Evolutionary conservation across 1,140 invertebrate genomes (phyloP).

Genomic region (Ruditapes philippinarum): DNA sequence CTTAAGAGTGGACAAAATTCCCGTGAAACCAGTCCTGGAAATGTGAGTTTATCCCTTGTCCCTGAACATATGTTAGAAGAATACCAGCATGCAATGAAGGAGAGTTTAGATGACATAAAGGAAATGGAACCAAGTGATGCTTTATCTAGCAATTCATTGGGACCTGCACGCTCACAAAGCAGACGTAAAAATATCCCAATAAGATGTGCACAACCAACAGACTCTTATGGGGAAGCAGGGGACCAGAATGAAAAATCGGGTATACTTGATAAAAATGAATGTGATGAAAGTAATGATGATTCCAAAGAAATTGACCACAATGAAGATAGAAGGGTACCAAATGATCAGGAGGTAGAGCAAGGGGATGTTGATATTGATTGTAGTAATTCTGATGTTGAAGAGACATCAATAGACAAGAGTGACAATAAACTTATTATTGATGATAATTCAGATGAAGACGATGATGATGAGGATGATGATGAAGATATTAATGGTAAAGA

Average conservation of each 20-base stretch:
- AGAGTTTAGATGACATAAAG: constrained; percentile 43
- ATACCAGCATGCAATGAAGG: constrained; percentile 60
- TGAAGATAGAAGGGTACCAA: not conserved
- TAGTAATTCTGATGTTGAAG: constrained; percentile 45
- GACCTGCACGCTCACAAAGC: constrained; percentile 86
- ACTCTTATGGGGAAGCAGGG: constrained; percentile 76
- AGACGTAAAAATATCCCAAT: constrained; percentile 97
- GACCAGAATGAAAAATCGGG: constrained; percentile 82
- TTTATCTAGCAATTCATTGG: constrained; percentile 72
- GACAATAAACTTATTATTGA: constrained; percentile 56
- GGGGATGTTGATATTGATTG: constrained; percentile 52
- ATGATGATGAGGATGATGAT: constrained; percentile 66
- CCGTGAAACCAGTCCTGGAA: constrained; percentile 46
- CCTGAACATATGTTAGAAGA: constrained; percentile 57
- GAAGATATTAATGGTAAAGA: constrained; percentile 41
- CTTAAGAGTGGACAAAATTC: constrained; percentile 25
- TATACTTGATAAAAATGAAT: constrained; percentile 37
- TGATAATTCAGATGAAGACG: constrained; percentile 62
- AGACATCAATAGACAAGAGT: constrained; percentile 57
- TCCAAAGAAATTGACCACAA: constrained; percentile 21
- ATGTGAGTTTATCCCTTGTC: constrained; percentile 48
- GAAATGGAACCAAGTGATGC: constrained; percentile 78
- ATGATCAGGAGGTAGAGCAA: not conserved
- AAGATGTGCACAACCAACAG: constrained; percentile 89
- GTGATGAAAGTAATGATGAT: not conserved